These are phyloP conservation scores for Drosophila suboccidentalis DNA, from an alignment of 2,888 invertebrate species.

Conservation along the genomic window DNA sequence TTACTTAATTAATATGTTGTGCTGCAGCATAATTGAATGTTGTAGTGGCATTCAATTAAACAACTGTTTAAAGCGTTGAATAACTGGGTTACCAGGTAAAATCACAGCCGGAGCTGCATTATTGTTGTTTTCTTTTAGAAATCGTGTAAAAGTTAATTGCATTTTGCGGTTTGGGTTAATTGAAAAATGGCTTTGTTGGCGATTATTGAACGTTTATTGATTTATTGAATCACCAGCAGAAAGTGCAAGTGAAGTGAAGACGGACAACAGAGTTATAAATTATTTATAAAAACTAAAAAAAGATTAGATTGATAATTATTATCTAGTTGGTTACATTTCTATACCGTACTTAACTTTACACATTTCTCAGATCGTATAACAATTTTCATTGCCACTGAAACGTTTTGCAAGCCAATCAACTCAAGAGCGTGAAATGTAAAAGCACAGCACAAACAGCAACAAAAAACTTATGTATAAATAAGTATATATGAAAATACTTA, in stretches of 20 bases:
- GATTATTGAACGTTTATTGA: constrained; percentile 46
- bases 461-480: constrained; percentile 17
- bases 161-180: constrained; percentile 60
- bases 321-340: background rate
- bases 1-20: constrained; percentile 43
- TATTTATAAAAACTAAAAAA: background rate
- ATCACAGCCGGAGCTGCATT: constrained; percentile 15
- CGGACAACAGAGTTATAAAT: background rate
- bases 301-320: background rate
- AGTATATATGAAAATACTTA: constrained; percentile 25
- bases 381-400: constrained; percentile 70
- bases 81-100: constrained; percentile 66
- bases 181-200: constrained; percentile 49
- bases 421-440: constrained; percentile 78
- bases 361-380: constrained; percentile 14
- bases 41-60: constrained; percentile 33
- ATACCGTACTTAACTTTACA: background rate
- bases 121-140: constrained; percentile 71
- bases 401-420: constrained; percentile 74
- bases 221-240: constrained; percentile 49
- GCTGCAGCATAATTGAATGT: constrained; percentile 25
- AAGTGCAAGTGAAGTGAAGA: constrained; percentile 65
- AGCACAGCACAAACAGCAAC: constrained; percentile 6
- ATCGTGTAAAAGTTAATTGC: constrained; percentile 77
- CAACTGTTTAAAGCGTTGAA: constrained; percentile 37